Conservation (phyloP, 2,888 invertebrate genomes). For the Achlya flavicornis region DNA sequence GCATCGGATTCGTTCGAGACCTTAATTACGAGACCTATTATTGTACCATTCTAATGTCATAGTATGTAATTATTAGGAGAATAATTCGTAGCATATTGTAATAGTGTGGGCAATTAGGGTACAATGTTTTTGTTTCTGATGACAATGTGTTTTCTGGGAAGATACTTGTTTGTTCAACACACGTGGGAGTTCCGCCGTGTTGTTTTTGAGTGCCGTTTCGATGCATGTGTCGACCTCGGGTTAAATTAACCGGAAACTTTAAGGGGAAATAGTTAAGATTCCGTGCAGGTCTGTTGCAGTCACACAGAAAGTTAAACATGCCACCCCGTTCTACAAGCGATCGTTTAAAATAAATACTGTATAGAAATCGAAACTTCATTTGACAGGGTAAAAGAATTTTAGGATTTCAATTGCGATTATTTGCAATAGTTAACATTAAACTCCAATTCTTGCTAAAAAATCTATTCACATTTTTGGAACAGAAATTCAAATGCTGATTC, state of each 20-base stretch:
- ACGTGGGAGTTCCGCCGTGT: constrained; percentile 69
- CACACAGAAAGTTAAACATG: constrained; percentile 60
- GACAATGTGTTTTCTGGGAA: constrained; percentile 77
- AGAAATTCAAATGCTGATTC: neutral
- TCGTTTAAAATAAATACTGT: constrained; percentile 10
- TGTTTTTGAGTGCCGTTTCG: constrained; percentile 54
- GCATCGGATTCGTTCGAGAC: constrained; percentile 35
- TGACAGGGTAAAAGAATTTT: constrained; percentile 7
- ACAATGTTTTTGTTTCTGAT: constrained; percentile 67
- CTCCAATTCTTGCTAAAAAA: neutral
- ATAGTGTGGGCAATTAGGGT: constrained; percentile 67
- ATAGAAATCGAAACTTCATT: constrained; percentile 12
- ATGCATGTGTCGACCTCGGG: constrained; percentile 72
- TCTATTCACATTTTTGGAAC: neutral
- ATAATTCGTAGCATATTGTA: constrained; percentile 49
- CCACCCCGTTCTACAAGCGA: constrained; percentile 35
- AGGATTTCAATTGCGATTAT: neutral
- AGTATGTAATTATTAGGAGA: constrained; percentile 54
- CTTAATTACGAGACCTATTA: constrained; percentile 47
- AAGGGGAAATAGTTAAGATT: constrained; percentile 77
- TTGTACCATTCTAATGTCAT: constrained; percentile 41
- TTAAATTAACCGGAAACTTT: constrained; percentile 81
- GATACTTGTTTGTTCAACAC: constrained; percentile 64
- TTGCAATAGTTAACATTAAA: constrained; percentile 2
- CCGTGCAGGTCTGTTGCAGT: constrained; percentile 67